Percentiles rank a stretch among this genome's conserved stretches.
These are phyloP conservation scores for Cyclargus thomasi DNA, from an alignment of 1,140 invertebrate genomes.

Conservation along the genomic window DNA sequence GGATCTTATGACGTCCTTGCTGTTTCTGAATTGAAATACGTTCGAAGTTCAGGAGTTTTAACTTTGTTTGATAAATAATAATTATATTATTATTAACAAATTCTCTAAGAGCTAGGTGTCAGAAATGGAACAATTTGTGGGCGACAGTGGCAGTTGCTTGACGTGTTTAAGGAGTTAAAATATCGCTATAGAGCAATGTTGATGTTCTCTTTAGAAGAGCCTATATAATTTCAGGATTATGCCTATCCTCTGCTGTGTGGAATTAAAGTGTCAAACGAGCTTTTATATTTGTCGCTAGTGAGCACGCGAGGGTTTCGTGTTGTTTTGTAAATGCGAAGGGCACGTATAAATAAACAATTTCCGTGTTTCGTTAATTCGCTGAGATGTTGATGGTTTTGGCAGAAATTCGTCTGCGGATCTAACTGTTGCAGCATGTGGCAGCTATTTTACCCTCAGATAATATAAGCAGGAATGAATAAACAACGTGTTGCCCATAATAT, in stretches of 20 bases:
- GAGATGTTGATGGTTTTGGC: background rate
- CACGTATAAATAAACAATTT: background rate
- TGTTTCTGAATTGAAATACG: no score
- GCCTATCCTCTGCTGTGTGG: background rate
- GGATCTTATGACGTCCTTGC: no score
- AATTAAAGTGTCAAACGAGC: background rate
- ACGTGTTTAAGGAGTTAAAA: no score
- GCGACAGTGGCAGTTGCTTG: no score
- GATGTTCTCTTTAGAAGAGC: no score
- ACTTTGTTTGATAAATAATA: no score
- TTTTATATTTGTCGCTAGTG: background rate
- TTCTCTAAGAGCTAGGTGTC: no score
- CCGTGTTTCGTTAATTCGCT: background rate
- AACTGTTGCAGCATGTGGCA: background rate
- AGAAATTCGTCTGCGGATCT: background rate
- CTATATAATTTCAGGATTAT: no score
- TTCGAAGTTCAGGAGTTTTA: no score
- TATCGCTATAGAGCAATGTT: no score
- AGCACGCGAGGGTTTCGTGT: background rate
- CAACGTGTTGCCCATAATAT: background rate
- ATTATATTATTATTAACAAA: no score
- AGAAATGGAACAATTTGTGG: no score
- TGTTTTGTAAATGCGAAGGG: background rate
- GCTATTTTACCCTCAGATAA: background rate
- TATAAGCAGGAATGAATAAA: background rate